A percentile compares a stretch with the other conserved stretches of the same genome.
phyloP scores from a whole-genome alignment of 2,888 invertebrate genomes.

The Phyto melanocephala region DNA sequence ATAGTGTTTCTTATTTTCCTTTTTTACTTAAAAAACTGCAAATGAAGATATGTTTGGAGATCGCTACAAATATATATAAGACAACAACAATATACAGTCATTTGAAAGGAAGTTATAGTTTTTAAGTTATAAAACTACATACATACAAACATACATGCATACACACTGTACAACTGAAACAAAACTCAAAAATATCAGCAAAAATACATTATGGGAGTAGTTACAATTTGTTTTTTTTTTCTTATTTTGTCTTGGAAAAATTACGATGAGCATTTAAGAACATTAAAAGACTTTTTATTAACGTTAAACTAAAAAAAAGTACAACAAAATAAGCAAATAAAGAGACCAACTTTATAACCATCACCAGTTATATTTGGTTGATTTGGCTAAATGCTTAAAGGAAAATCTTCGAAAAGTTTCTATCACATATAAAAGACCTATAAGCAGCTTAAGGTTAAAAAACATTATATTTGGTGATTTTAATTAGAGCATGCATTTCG shows the following conservation, averaged over 20 bases:
- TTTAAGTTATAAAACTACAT: constrained; percentile 37
- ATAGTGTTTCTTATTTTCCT: neutral
- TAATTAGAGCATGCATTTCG: too few species aligned
- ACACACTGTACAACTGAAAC: neutral
- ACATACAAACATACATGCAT: neutral
- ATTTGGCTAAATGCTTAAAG: constrained; percentile 51
- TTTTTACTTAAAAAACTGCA: constrained; percentile 68
- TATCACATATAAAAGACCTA: constrained; percentile 40
- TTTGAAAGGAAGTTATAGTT: constrained; percentile 53
- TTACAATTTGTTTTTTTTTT: constrained; percentile 48
- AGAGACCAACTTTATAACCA: constrained; percentile 29
- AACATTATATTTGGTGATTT: too few species aligned
- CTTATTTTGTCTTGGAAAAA: constrained; percentile 72
- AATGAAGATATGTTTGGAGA: constrained; percentile 77
- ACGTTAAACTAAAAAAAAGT: constrained; percentile 33
- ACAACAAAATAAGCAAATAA: constrained; percentile 54
- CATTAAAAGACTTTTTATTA: constrained; percentile 74
- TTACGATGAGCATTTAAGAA: constrained; percentile 78
- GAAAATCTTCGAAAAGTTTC: constrained; percentile 50
- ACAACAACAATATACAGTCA: constrained; percentile 66
- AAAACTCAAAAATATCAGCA: neutral
- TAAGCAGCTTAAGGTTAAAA: constrained; percentile 15
- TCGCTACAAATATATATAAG: constrained; percentile 68
- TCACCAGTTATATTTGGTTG: neutral
- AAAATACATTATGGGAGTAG: constrained; percentile 47